Conservation (phyloP, 2,113 vertebrate genomes). For the Ochotona curzoniae region DNA sequence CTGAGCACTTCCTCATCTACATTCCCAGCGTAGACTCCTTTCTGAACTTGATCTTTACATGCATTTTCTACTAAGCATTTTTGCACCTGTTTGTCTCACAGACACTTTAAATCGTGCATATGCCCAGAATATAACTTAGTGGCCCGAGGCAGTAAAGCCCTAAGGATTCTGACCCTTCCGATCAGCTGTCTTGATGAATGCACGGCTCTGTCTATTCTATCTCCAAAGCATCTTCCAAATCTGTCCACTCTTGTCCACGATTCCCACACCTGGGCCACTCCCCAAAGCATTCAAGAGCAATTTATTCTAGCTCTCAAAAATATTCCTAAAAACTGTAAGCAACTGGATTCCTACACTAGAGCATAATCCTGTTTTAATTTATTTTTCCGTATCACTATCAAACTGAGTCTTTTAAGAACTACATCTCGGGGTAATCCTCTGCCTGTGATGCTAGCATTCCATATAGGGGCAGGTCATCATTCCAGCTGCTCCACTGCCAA, state of each 20-base stretch:
- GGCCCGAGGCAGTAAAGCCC: not conserved
- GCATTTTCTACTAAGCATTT: not conserved
- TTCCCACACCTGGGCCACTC: not conserved
- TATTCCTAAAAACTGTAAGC: not conserved
- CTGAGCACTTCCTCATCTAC: not conserved
- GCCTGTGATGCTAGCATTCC: too few relatives aligned
- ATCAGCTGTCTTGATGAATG: too few relatives aligned
- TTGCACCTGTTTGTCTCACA: not conserved
- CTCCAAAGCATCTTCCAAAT: not conserved
- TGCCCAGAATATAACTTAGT: not conserved
- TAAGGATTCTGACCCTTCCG: too few relatives aligned
- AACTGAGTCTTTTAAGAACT: conserved; percentile 7
- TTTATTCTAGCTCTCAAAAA: conserved; percentile 7
- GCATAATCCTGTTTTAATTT: not conserved
- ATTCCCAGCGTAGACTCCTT: conserved; percentile 2
- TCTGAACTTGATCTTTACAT: not conserved
- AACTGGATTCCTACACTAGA: not conserved
- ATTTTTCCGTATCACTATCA: not conserved
- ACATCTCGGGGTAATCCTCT: too few relatives aligned
- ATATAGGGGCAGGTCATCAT: too few relatives aligned
- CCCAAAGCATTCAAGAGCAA: not conserved
- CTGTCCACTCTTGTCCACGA: not conserved
- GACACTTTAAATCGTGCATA: not conserved
- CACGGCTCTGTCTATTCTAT: not conserved
- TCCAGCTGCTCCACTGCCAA: too few relatives aligned